Base-by-base conservation (phyloP, 23 tunicate species). In the Halocynthia roretzi region DNA sequence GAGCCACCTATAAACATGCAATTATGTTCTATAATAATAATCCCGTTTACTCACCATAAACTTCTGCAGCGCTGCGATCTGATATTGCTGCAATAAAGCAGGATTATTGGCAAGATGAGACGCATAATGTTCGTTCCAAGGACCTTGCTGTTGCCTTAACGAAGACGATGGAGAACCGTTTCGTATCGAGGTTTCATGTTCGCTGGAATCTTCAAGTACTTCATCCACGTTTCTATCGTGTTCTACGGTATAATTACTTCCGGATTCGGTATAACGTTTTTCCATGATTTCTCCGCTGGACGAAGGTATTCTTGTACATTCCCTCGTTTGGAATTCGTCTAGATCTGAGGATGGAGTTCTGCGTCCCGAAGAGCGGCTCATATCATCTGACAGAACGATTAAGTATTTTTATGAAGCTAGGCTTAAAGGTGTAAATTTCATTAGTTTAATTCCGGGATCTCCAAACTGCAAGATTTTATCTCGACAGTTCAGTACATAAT, bases 1-100 rank as follows among this genome's bases (percentile, higher is more conserved):
- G 63, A 58, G 4, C 2, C 17, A 58, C 63, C 63, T 14, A 14
- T 58, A n/a, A 58, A 58, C 15, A 58, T 15, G 17, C 63, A n/a
- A 15, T 15, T 14, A 58, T 14, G 63, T n/a, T 14, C 17, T 15
- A 58, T 58, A 31, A 4, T 4, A 31, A 31, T 31, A 31, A 31
- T 31, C 44, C 4, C 44, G 44, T 1, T 31, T 4, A 14, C 70
- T 65, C 2, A 65, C 70, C 70, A 65, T 65, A 5, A 65, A 15
- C 31, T 77, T 11, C 66, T 85, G 82, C 31, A 79, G 84, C 48
- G 81, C 80, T 7, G 91, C 85, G 40, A 71, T 71, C 49, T 86
- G 91, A 66, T 85, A 80, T 44, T 79, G 83, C 52, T 81, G 87
- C 52, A 77, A 31, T 5, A 77, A 52, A 5, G 23, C 75, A 7